Evolutionary conservation across 2,797 vertebrate species (phyloP).

Genomic region (Decapterus maruadsi): DNA sequence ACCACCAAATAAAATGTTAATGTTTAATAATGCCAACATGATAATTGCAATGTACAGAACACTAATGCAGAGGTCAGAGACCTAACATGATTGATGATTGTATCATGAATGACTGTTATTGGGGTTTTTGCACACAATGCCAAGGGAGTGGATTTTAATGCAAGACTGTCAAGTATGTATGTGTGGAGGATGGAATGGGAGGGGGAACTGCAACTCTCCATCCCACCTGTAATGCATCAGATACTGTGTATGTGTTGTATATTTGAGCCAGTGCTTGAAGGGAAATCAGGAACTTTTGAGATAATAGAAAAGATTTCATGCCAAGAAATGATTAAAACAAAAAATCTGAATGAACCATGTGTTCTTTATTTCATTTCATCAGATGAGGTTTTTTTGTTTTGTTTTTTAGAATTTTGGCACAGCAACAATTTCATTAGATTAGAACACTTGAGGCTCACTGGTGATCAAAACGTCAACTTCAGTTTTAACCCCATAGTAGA

Average conservation of each 20-base stretch:
- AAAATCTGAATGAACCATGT: not conserved
- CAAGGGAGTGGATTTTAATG: not conserved
- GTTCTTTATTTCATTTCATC: too few species aligned
- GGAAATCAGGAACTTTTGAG: not conserved
- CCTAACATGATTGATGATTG: not conserved
- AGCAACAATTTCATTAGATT: too few species aligned
- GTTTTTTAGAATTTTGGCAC: too few species aligned
- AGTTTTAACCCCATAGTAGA: too few species aligned
- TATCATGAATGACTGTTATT: not conserved
- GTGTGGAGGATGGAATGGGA: too few species aligned
- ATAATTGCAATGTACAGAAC: not conserved
- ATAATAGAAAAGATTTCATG: not conserved
- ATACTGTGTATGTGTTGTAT: not conserved
- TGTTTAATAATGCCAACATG: not conserved
- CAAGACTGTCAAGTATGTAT: not conserved
- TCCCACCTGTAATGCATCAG: not conserved
- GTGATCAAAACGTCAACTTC: too few species aligned
- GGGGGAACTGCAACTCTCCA: too few species aligned
- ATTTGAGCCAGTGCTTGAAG: not conserved
- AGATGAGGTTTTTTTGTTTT: too few species aligned
- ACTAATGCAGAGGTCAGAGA: not conserved
- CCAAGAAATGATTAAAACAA: not conserved
- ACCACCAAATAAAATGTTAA: not conserved
- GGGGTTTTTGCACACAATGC: slow-evolving; percentile 2
- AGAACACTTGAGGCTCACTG: too few species aligned